Base-by-base conservation (phyloP, 1,140 invertebrate species). In the Agraylea sexmaculata region DNA sequence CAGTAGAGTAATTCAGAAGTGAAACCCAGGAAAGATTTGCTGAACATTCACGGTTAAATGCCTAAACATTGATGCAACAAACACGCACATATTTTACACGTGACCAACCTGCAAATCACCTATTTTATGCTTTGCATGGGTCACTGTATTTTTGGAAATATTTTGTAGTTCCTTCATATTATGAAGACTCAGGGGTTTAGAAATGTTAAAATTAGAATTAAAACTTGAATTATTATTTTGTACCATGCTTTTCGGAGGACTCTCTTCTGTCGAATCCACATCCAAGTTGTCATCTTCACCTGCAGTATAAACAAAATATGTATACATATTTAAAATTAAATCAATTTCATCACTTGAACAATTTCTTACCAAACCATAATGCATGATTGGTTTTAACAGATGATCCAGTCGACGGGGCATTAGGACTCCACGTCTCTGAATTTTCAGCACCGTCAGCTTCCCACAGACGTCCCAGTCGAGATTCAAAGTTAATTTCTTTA, bases 91-190 rank as follows among this genome's bases (percentile, higher is more conserved):
- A n/a, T n/a, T n/a, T n/a, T n/a, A n/a, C n/a, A n/a, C n/a, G n/a
- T 56, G 58, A 45, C 45, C 51, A 62, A 71, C 70, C 69, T 73
- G 70, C 33, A 73, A 64, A 57, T 71, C 70, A 28, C 69, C 71
- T 40, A 74, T 72, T 61, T 70, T 72, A 45, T 60, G 63, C 57
- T 73, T 69, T 33, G 71, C 71, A 42, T 68, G 69, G 53, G 65
- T 62, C 8, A 72, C 67, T 1, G 70, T 70, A 40, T 43, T 59
- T 30, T 49, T 52, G 20, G 53, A 56, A 19, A 51, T 54, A 42
- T 61, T 59, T 54, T 73, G 70, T 0, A 74, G 51, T 50, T 74
- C 71, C 46, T 62, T 62, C 49, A 64, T 62, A 38, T 60, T 61
- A 25, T 60, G 57, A 25, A 60, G 42, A 23, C 47, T 43, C 35